Base-by-base conservation (phyloP, 2,113 vertebrate species). In the Acrocephalus arundinaceus region DNA sequence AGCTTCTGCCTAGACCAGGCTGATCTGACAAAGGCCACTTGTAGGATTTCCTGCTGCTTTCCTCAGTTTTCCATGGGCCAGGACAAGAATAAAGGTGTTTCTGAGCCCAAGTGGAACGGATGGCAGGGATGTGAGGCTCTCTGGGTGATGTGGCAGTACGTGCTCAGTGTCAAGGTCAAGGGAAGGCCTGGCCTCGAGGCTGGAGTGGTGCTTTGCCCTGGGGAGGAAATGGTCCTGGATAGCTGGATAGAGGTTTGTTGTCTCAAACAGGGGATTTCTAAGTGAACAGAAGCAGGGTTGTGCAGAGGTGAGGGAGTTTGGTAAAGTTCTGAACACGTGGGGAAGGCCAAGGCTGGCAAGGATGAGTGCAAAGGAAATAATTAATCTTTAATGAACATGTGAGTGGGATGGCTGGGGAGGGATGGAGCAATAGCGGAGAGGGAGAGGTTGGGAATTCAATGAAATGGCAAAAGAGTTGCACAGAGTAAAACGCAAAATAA, bases 401-500 rank as follows among this genome's bases (percentile, higher is more conserved):
- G 93, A 93, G 93, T 96, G 89, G 96, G 52, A 71, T 72, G 58
- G 81, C 71, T 91, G 66, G 82, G 88, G 31, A 93, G 45, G 25
- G 10, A 89, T 96, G 95, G 83, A 96, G 90, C 92, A 94, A 95
- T 90, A 87, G 49, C 0, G 0, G 66, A 76, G 70, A 89, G 88
- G 90, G 90, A 97, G 94, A 96, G 80, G 90, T 93, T 95, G 90
- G 83, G 95, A 92, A 87, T 16, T 79, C 80, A 92, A 43, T 22
- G 15, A 78, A 90, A 75, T 17, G 81, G 65, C 65, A 84, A 6
- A 93, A 63, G 92, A 80, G 45, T 79, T 86, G 37, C 83, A 78
- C 7, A 27, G 61, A 75, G 54, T 63, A 84, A 93, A 93, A 93
- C 7, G 8, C 49, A 76, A 92, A 86, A 2, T 86, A 85, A 88